These are phyloP conservation scores for Platerodrilus igneus DNA, from an alignment of 2,888 invertebrate genomes.

Conservation along the genomic window DNA sequence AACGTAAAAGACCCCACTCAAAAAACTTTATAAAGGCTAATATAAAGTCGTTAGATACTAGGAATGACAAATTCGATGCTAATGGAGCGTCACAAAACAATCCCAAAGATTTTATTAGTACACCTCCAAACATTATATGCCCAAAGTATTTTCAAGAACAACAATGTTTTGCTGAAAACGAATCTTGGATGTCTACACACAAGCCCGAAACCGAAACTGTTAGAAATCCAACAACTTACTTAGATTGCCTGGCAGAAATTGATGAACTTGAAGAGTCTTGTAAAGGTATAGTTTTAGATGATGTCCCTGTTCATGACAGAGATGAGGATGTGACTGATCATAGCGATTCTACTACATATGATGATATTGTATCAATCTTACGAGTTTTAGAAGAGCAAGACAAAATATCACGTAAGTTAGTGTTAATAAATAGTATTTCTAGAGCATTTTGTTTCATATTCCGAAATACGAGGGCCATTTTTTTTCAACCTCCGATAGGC, in stretches of 20 bases:
- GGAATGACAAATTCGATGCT: conserved; percentile 13
- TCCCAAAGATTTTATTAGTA: conserved; percentile 13
- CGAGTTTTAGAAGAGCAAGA: conserved; percentile 49
- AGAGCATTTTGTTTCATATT: too few species aligned
- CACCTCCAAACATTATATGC: neutral
- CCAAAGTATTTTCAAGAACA: conserved; percentile 13
- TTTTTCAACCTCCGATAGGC: too few species aligned
- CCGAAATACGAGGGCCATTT: too few species aligned
- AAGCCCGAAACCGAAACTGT: neutral
- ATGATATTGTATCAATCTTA: conserved; percentile 49
- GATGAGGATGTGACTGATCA: conserved; percentile 10
- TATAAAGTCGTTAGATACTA: conserved; percentile 9
- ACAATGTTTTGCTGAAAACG: conserved; percentile 27
- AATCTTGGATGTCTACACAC: conserved; percentile 39
- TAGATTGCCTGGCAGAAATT: conserved; percentile 36
- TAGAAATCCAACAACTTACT: conserved; percentile 31
- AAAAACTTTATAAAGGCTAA: conserved; percentile 19
- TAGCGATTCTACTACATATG: conserved; percentile 38
- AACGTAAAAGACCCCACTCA: conserved; percentile 6
- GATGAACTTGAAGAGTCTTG: conserved; percentile 25
- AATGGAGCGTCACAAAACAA: conserved; percentile 14
- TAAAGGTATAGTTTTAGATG: conserved; percentile 9
- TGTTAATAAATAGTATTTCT: too few species aligned
- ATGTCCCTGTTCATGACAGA: conserved; percentile 32
- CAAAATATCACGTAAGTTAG: conserved; percentile 44